These are phyloP conservation scores for Thalassaphorura encarpata DNA, from an alignment of 1,140 invertebrate species.

Conservation along the genomic window DNA sequence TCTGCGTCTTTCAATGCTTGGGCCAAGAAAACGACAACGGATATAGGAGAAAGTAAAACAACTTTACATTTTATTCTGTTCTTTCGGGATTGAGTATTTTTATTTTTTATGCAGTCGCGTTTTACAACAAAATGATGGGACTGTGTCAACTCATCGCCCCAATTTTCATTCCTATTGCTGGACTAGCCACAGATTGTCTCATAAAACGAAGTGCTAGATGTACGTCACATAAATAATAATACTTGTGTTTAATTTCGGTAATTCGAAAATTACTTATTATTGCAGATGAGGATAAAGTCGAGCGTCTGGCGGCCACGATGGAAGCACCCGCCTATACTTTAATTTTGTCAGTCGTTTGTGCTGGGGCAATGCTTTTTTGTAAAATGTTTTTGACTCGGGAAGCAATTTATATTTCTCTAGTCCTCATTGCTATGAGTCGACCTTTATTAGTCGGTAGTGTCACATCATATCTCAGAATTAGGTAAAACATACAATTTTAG, in stretches of 20 bases:
- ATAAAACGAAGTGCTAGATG: slow-evolving; percentile 8
- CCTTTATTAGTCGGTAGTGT: slow-evolving; percentile 16
- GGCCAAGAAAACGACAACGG: slow-evolving; percentile 14
- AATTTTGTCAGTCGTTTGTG: slow-evolving; percentile 2
- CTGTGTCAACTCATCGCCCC: slow-evolving; percentile 17
- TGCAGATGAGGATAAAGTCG: slow-evolving; percentile 10
- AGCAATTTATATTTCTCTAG: slow-evolving; percentile 21
- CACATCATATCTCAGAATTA: slow-evolving; percentile 16
- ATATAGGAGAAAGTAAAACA: slow-evolving; percentile 11
- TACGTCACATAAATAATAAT: slow-evolving; percentile 3
- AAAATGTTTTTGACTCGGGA: slow-evolving; percentile 23
- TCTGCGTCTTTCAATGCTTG: slow-evolving; percentile 22
- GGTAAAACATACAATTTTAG: too few species aligned
- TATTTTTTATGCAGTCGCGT: slow-evolving; percentile 3
- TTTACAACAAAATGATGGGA: slow-evolving; percentile 12
- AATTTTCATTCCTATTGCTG: slow-evolving; percentile 21
- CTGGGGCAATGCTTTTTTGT: slow-evolving; percentile 9
- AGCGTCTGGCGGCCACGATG: slow-evolving; percentile 11
- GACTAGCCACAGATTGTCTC: slow-evolving; percentile 18
- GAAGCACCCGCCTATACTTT: slow-evolving; percentile 20
- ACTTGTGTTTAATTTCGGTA: background rate
- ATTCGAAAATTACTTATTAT: background rate
- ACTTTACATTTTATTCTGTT: background rate
- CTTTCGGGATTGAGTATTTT: background rate
- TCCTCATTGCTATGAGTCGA: slow-evolving; percentile 18